Conservation (phyloP, 2,797 vertebrate genomes). For the Urocyon cinereoargenteus region DNA sequence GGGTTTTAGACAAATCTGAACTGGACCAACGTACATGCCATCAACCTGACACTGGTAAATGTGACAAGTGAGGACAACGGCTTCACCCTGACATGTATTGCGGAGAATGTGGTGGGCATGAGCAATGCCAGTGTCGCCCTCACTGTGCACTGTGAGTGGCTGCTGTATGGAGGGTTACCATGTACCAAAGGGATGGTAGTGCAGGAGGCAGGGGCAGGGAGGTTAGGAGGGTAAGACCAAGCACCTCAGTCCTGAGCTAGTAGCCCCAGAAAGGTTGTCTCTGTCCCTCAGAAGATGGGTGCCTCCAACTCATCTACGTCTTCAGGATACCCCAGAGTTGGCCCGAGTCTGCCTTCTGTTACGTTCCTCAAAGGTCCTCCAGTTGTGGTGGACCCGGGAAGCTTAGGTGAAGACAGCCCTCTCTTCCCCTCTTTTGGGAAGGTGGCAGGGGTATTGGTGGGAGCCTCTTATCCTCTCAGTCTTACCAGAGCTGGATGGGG, state of each 20-base stretch:
- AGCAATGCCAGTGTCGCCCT: constrained; percentile 97
- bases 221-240: not conserved
- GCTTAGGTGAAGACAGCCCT: not conserved
- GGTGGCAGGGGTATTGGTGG: too few species aligned
- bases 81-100: constrained; percentile 96
- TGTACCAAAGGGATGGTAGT: not conserved
- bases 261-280: not conserved
- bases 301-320: not conserved
- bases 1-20: constrained; percentile 95
- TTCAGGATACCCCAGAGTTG: not conserved
- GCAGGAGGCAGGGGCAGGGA: accelerated
- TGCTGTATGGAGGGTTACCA: accelerated
- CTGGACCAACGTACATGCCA: constrained; percentile 97
- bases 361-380: not conserved
- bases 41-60: constrained; percentile 97
- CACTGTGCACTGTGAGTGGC: constrained; percentile 95
- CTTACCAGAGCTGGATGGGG: not conserved
- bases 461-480: not conserved
- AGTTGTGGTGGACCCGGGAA: not conserved
- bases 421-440: not conserved
- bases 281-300: not conserved
- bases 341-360: not conserved
- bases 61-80: constrained; percentile 97
- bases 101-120: constrained; percentile 98
- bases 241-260: not conserved